Conservation (phyloP, 64 coral and sea anemone species). For the Acropora yongei region DNA sequence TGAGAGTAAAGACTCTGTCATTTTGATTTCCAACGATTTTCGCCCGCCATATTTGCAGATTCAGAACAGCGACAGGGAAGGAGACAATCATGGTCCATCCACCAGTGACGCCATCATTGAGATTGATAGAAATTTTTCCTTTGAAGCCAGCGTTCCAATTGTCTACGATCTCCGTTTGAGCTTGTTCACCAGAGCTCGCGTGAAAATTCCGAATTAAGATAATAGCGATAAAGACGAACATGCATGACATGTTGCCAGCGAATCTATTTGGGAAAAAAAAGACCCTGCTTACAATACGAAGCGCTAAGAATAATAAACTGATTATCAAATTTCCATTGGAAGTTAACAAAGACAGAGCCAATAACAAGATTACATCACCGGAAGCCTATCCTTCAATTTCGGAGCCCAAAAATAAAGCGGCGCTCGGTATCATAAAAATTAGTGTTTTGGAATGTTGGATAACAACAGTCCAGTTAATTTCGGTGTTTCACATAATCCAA, state of each 20-base stretch:
- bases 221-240: background rate
- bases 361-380: background rate
- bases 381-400: background rate
- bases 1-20: constrained; percentile 54
- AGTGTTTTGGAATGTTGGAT: too few relatives aligned
- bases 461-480: too few relatives aligned
- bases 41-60: constrained; percentile 74
- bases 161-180: constrained; percentile 23
- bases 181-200: background rate
- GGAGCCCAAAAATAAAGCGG: too few relatives aligned
- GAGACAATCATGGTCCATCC: constrained; percentile 77
- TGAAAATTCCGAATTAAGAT: background rate
- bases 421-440: too few relatives aligned
- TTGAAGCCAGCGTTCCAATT: constrained; percentile 55
- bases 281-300: background rate
- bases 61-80: constrained; percentile 51
- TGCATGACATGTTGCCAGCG: background rate
- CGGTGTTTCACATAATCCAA: too few relatives aligned
- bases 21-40: constrained; percentile 29
- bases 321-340: too few relatives aligned
- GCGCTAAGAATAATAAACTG: too few relatives aligned
- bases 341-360: background rate
- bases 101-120: constrained; percentile 42
- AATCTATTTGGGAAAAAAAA: background rate
- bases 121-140: constrained; percentile 18